A percentile compares a stretch with the other conserved stretches of the same genome.
Conservation (phyloP, 2,797 vertebrate species). For the Vipera latastei region DNA sequence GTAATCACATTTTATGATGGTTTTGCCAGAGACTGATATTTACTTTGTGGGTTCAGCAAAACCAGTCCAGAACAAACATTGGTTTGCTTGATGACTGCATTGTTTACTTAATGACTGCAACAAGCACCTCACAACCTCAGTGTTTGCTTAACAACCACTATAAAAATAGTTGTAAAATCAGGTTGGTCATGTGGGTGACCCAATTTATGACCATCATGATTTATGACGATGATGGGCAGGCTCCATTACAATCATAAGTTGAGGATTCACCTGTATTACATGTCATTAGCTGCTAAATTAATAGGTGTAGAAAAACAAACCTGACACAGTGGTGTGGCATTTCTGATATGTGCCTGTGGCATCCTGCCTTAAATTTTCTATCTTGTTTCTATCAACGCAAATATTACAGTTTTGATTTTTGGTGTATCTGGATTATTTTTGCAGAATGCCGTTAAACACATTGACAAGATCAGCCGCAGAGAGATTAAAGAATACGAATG, state of each 20-base stretch:
- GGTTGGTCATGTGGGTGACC: not conserved
- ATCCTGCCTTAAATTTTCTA: constrained; percentile 38
- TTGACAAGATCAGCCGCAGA: constrained; percentile 62
- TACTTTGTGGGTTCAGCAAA: not conserved
- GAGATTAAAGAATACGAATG: constrained; percentile 76
- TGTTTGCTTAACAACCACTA: not conserved
- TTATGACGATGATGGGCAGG: not conserved
- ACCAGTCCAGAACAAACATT: not conserved
- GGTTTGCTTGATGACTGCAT: too few species aligned
- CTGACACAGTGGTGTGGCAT: not conserved
- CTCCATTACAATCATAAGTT: not conserved
- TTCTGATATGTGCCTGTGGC: not conserved
- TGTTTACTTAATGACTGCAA: not conserved
- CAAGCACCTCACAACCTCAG: not conserved
- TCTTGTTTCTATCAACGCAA: not conserved
- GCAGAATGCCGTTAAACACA: constrained; percentile 71
- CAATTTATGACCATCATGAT: not conserved
- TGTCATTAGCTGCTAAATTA: not conserved
- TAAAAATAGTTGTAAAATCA: not conserved
- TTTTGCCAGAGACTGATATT: not conserved
- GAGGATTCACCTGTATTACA: not conserved
- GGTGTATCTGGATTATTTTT: constrained; percentile 48
- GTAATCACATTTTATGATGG: not conserved
- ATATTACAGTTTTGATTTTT: constrained; percentile 2
- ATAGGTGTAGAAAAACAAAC: not conserved